phyloP scores from a whole-genome alignment of 1,140 invertebrate species.

The Scaptomyza montana region DNA sequence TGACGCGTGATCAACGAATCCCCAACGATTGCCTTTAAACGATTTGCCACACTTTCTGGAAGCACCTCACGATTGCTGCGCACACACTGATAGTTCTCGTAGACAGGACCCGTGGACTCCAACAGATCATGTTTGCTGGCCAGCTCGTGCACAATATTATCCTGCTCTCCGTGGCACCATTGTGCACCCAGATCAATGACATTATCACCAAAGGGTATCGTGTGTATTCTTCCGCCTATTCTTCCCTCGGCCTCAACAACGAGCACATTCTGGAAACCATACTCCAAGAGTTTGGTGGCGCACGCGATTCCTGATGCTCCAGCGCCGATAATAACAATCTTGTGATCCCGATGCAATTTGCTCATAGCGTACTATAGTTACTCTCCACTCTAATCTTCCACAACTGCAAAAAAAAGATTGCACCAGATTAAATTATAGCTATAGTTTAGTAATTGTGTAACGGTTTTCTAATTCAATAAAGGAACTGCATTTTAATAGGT shows the following conservation, averaged over 20 bases:
- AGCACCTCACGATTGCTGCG: conserved; percentile 82
- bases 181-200: conserved; percentile 93
- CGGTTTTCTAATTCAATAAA: no score
- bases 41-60: conserved; percentile 64
- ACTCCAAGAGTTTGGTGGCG: conserved; percentile 85
- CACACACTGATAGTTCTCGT: conserved; percentile 80
- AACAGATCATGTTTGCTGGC: conserved; percentile 86
- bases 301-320: conserved; percentile 87
- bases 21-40: conserved; percentile 73
- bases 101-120: conserved; percentile 76
- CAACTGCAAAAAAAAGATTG: conserved; percentile 26
- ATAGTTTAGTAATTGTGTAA: no score
- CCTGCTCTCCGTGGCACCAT: conserved; percentile 90
- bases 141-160: conserved; percentile 88
- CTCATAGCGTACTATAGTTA: conserved; percentile 47
- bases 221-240: conserved; percentile 89
- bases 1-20: conserved; percentile 72
- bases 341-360: conserved; percentile 59
- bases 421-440: conserved; percentile 1
- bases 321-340: conserved; percentile 86
- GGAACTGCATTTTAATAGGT: not conserved
- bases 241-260: conserved; percentile 88
- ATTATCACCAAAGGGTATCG: conserved; percentile 86
- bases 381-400: conserved; percentile 7
- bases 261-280: conserved; percentile 85